Evolutionary conservation across 2,888 invertebrate species (phyloP).

Genomic region (Cephus pygmeus): DNA sequence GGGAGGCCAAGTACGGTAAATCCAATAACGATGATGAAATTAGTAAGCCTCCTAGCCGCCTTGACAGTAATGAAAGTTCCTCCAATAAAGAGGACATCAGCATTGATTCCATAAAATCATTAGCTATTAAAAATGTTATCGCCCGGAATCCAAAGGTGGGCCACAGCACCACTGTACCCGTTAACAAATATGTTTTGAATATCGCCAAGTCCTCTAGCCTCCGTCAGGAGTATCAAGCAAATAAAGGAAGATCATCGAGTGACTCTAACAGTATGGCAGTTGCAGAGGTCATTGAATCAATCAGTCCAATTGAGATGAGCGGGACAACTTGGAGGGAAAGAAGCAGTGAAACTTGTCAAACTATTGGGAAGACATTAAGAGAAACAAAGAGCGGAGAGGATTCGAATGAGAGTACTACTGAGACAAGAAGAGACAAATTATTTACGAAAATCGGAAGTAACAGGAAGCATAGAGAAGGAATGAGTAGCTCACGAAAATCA

Average conservation of each 20-base stretch:
- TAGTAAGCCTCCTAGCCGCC: not conserved
- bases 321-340: not conserved
- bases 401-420: constrained; percentile 48
- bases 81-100: not conserved
- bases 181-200: not conserved
- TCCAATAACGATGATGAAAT: constrained; percentile 12
- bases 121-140: not conserved
- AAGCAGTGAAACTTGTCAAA: constrained; percentile 16
- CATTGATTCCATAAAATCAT: not conserved
- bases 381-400: constrained; percentile 11
- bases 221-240: not conserved
- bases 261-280: not conserved
- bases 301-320: not conserved
- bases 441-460: constrained; percentile 55
- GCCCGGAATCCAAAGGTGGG: not conserved
- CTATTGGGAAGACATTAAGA: constrained; percentile 11
- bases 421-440: constrained; percentile 57
- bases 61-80: not conserved
- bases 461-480: constrained; percentile 47
- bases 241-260: not conserved
- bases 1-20: constrained; percentile 56
- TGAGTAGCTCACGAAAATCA: constrained; percentile 23
- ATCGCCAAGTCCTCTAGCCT: not conserved
- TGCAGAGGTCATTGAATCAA: not conserved
- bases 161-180: not conserved